phyloP scores from a whole-genome alignment of 2,797 vertebrate species.

The Siniperca obscura region DNA sequence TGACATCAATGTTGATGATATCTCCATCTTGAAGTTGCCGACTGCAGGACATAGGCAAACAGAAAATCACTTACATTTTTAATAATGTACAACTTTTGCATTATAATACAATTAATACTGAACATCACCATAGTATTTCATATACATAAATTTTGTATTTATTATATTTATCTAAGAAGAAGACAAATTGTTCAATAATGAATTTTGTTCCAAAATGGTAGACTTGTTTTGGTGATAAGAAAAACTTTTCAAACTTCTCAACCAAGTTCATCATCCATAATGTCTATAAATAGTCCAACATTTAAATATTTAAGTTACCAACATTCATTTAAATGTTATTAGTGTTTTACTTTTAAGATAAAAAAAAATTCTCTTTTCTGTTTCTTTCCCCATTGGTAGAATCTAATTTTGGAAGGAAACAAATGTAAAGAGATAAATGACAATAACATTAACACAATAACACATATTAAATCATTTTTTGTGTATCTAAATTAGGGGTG shows the following conservation, averaged over 20 bases:
- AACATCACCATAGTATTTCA: neutral
- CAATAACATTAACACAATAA: too few species aligned
- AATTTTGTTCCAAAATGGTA: neutral
- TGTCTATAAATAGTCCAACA: neutral
- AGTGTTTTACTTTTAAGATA: neutral
- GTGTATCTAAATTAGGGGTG: neutral
- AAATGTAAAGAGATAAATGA: neutral
- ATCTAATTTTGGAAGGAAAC: neutral
- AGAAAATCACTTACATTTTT: neutral
- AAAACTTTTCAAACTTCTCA: neutral
- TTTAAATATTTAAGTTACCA: neutral
- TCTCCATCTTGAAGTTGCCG: slow-evolving; percentile 96
- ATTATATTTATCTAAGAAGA: neutral
- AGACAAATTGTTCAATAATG: neutral
- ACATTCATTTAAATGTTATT: neutral
- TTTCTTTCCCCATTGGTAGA: neutral
- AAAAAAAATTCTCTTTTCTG: neutral
- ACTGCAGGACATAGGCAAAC: slow-evolving; percentile 84
- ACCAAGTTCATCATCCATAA: neutral
- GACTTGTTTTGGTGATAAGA: neutral
- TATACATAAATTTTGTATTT: neutral
- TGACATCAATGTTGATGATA: slow-evolving; percentile 99
- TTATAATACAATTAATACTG: neutral
- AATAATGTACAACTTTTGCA: neutral
- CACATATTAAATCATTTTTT: neutral